phyloP scores from a whole-genome alignment of 1,140 invertebrate genomes.

The Gerris buenoi region DNA sequence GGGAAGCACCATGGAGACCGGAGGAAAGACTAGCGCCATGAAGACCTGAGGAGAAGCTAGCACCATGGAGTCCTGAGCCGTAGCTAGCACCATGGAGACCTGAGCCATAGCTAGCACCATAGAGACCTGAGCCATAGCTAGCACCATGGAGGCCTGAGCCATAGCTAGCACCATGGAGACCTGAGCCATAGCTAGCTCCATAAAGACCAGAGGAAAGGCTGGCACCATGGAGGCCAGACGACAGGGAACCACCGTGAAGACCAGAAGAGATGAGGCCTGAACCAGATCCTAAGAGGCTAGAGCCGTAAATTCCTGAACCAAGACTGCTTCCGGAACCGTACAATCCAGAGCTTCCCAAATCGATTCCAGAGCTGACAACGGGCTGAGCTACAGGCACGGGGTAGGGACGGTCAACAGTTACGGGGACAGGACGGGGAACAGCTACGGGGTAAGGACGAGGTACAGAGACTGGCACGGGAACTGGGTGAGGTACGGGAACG shows the following conservation, averaged over 20 bases:
- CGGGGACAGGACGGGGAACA: not conserved
- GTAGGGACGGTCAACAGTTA: not conserved
- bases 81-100: not conserved
- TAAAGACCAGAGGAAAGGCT: not conserved
- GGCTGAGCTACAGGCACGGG: not conserved
- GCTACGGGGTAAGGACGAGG: not conserved
- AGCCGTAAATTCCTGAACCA: not conserved
- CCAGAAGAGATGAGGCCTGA: not conserved
- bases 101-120: not conserved
- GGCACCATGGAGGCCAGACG: not conserved
- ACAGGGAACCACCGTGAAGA: not conserved
- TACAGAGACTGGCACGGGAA: constrained; percentile 1
- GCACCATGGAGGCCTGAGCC: not conserved
- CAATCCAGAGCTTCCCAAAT: not conserved
- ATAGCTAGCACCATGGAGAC: not conserved
- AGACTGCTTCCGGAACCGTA: not conserved
- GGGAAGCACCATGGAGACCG: not conserved
- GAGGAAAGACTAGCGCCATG: not conserved
- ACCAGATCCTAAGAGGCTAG: not conserved
- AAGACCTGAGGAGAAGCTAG: not conserved
- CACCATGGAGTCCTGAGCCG: not conserved
- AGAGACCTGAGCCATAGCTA: not conserved
- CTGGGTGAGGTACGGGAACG: not conserved
- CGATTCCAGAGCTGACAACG: not conserved
- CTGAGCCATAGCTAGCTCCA: not conserved